A percentile compares a stretch with the other conserved stretches of the same genome.
phyloP scores from a whole-genome alignment of 2,888 invertebrate species.

The Euspilapteryx auroguttella region DNA sequence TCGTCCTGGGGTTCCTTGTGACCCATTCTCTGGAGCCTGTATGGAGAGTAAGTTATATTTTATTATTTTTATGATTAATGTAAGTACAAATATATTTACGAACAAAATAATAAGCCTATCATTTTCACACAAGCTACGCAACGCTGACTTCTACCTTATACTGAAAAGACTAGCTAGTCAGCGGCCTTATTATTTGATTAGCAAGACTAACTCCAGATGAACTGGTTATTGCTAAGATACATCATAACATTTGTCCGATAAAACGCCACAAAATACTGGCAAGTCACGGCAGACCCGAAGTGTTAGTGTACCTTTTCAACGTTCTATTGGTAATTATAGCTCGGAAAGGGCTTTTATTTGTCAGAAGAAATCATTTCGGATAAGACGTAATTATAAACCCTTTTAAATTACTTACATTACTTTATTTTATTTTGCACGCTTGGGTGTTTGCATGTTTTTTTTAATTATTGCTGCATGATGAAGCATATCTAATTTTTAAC shows the following conservation, averaged over 20 bases:
- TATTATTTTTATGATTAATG: background rate
- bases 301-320: no score
- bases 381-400: no score
- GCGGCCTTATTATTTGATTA: slow-evolving; percentile 35
- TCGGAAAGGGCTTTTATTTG: no score
- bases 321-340: no score
- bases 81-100: slow-evolving; percentile 1
- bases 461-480: no score
- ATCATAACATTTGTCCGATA: slow-evolving; percentile 56
- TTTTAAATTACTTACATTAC: no score
- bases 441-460: no score
- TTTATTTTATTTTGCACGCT: no score
- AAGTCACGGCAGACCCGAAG: slow-evolving; percentile 48
- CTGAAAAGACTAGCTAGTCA: slow-evolving; percentile 43
- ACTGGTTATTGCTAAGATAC: slow-evolving; percentile 53
- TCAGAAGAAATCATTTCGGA: no score
- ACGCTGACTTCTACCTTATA: slow-evolving; percentile 30
- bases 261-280: slow-evolving; percentile 58
- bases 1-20: slow-evolving; percentile 75
- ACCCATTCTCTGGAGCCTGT: slow-evolving; percentile 79
- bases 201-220: slow-evolving; percentile 59
- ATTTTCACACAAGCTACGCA: slow-evolving; percentile 22
- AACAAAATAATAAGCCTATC: slow-evolving; percentile 1
- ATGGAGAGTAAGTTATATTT: slow-evolving; percentile 71
- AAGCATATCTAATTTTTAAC: no score